Conservation (phyloP, 2,797 vertebrate genomes). For the Triplophysa yarkandensis region DNA sequence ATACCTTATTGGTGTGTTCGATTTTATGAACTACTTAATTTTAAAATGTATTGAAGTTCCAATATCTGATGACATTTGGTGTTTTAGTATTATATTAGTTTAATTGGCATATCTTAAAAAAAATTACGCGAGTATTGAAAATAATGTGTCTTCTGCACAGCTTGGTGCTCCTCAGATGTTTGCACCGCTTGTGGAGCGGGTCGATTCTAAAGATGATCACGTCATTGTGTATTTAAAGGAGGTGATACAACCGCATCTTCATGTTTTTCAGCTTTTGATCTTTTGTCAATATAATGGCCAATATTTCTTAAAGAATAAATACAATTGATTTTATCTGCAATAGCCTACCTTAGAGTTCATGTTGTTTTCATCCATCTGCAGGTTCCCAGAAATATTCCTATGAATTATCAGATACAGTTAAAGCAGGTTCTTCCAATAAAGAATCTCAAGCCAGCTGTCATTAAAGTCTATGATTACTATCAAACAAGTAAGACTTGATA, state of each 20-base stretch:
- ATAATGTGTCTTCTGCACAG: not conserved
- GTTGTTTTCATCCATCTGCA: not conserved
- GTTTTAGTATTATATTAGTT: not conserved
- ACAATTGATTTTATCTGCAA: not conserved
- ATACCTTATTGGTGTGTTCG: conserved; percentile 26
- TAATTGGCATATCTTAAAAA: too few species aligned
- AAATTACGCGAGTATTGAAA: not conserved
- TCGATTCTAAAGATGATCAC: conserved; percentile 23
- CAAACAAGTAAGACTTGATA: conserved; percentile 30
- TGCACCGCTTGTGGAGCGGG: not conserved
- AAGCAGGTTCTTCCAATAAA: conserved; percentile 24
- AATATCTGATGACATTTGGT: not conserved
- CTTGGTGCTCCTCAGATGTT: not conserved
- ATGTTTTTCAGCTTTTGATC: not conserved
- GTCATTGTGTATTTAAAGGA: conserved; percentile 28
- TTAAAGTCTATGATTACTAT: conserved; percentile 43
- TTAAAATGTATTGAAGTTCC: not conserved
- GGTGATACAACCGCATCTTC: not conserved
- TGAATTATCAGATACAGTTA: not conserved
- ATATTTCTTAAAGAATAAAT: too few species aligned
- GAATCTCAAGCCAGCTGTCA: conserved; percentile 36
- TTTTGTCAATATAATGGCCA: not conserved
- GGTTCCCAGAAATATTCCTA: conserved; percentile 1
- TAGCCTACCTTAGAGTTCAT: not conserved
- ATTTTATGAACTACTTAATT: not conserved